Percentiles rank a stretch among this genome's conserved stretches.
phyloP scores from a whole-genome alignment of 2,797 vertebrate genomes.

The Ambastaia sidthimunki region DNA sequence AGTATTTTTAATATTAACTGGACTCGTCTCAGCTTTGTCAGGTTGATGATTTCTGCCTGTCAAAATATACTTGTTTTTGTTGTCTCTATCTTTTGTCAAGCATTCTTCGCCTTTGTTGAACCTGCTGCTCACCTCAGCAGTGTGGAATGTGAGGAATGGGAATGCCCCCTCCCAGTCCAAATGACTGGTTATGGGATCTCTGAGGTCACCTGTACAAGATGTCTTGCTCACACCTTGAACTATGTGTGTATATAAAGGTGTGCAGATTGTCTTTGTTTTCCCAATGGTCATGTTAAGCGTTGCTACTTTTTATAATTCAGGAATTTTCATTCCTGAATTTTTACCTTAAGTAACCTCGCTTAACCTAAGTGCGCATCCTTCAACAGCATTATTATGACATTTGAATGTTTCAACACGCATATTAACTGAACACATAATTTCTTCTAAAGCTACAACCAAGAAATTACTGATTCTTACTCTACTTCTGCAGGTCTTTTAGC shows the following conservation, averaged over 20 bases:
- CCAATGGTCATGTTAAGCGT: not conserved
- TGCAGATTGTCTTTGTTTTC: not conserved
- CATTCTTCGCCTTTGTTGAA: not conserved
- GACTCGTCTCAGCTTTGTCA: not conserved
- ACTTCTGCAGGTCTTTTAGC: not conserved
- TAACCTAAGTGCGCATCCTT: not conserved
- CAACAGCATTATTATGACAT: not conserved
- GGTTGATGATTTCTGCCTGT: conserved; percentile 1
- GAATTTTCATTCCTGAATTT: not conserved
- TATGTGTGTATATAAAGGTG: not conserved
- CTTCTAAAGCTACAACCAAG: conserved; percentile 11
- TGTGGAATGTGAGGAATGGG: conserved; percentile 55
- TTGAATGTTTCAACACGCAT: not conserved
- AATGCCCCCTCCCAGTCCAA: conserved; percentile 35
- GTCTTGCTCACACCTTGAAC: conserved; percentile 28
- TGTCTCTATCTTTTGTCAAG: conserved; percentile 1
- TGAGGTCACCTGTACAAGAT: conserved; percentile 48
- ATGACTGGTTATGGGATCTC: conserved; percentile 60
- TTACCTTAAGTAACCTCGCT: conserved; percentile 24
- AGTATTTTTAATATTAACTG: not conserved
- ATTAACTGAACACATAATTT: conserved; percentile 21
- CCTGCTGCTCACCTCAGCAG: conserved; percentile 28
- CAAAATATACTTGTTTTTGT: conserved; percentile 13
- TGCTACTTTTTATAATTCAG: not conserved
- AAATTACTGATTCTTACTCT: conserved; percentile 22